Evolutionary conservation across 2,888 invertebrate species (phyloP).

Genomic region (Palloptera scutellata): DNA sequence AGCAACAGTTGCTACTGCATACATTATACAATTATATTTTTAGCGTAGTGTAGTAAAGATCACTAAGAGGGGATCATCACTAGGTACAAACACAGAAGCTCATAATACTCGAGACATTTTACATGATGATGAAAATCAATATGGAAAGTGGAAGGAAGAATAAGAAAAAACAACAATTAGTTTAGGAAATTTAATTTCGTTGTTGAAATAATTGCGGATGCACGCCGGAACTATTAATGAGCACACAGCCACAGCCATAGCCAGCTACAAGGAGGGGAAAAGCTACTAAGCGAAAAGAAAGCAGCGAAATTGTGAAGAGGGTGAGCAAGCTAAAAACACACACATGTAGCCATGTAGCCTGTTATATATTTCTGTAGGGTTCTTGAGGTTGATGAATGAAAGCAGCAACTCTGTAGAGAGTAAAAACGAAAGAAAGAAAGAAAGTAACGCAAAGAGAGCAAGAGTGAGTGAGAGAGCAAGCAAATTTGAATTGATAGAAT

Average conservation of each 20-base stretch:
- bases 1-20: constrained; percentile 21
- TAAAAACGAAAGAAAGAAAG: background rate
- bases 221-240: constrained; percentile 35
- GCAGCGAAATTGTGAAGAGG: too few species aligned
- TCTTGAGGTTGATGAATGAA: background rate
- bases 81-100: background rate
- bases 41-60: background rate
- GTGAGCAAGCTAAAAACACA: background rate
- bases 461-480: background rate
- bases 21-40: background rate
- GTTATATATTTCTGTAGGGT: background rate
- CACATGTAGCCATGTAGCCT: background rate
- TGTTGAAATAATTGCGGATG: constrained; percentile 29
- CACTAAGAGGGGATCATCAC: background rate
- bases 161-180: constrained; percentile 22
- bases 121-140: constrained; percentile 3
- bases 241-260: background rate
- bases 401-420: background rate
- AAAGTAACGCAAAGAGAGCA: background rate
- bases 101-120: background rate
- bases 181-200: constrained; percentile 12
- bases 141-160: too few species aligned
- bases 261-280: background rate
- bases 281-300: too few species aligned
- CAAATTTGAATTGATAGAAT: too few species aligned